A percentile compares a stretch with the other conserved stretches of the same genome.
phyloP scores from a whole-genome alignment of 1,140 invertebrate genomes.

The Pseudachorutes palmiensis region DNA sequence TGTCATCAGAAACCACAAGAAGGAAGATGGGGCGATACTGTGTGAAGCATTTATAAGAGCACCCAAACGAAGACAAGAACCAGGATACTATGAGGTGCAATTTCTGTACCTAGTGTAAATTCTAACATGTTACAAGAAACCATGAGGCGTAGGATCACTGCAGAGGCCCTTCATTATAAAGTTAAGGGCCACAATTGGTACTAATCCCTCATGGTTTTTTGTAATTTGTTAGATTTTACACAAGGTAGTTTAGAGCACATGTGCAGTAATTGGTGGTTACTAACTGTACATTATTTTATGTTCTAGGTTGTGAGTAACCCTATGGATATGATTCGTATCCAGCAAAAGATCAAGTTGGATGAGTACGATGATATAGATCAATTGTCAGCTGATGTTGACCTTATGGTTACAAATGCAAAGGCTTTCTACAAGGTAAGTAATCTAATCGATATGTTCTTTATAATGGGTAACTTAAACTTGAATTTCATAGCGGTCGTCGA shows the following conservation, averaged over 20 bases:
- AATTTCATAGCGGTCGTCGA: conserved; percentile 54
- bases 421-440: conserved; percentile 78
- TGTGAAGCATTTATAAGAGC: conserved; percentile 92
- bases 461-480: not conserved
- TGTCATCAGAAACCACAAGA: conserved; percentile 78
- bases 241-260: not conserved
- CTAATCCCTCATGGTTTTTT: too few relatives aligned
- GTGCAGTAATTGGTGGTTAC: too few relatives aligned
- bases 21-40: conserved; percentile 78
- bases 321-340: conserved; percentile 86
- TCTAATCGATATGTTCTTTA: conserved; percentile 5
- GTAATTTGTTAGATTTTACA: too few relatives aligned
- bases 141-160: too few relatives aligned
- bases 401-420: conserved; percentile 84
- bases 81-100: conserved; percentile 67
- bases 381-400: conserved; percentile 72
- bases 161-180: too few relatives aligned
- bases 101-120: too few relatives aligned
- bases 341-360: conserved; percentile 92
- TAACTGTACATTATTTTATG: conserved; percentile 21
- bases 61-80: conserved; percentile 82
- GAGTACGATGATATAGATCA: conserved; percentile 85
- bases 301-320: conserved; percentile 80
- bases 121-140: too few relatives aligned
- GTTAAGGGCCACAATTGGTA: too few relatives aligned